Percentiles rank a stretch among this genome's conserved stretches.
Evolutionary conservation across 64 coral and sea anemone species (phyloP).

Genomic region (Hydrozoanthus tunicans): DNA sequence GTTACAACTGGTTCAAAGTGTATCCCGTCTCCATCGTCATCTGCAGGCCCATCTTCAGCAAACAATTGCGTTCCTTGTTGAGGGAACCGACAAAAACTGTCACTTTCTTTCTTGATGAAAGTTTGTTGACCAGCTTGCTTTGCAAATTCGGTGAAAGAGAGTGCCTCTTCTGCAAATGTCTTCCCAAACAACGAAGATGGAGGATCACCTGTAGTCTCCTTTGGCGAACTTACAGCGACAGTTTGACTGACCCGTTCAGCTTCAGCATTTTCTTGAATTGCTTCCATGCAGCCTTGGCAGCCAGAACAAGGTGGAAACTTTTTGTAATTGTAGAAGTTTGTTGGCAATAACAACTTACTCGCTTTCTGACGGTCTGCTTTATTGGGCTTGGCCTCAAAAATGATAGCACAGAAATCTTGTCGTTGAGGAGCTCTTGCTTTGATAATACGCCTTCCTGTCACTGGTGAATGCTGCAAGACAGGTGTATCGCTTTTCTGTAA

Average conservation of each 20-base stretch:
- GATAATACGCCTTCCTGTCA: conserved; percentile 63
- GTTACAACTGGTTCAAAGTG: conserved; percentile 88
- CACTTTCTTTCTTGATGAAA: conserved; percentile 42
- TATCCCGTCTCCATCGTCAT: conserved; percentile 49
- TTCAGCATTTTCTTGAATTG: not conserved
- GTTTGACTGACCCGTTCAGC: conserved; percentile 22
- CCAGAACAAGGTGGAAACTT: conserved; percentile 57
- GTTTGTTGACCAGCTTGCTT: not conserved
- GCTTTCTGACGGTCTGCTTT: conserved; percentile 82
- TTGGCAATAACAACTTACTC: conserved; percentile 64
- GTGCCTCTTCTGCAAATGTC: not conserved
- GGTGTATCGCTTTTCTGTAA: not conserved
- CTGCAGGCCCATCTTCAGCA: conserved; percentile 28
- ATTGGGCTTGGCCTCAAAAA: conserved; percentile 75
- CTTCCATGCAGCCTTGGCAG: conserved; percentile 53
- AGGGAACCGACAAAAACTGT: conserved; percentile 58
- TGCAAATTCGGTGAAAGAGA: conserved; percentile 68
- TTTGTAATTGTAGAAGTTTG: conserved; percentile 86
- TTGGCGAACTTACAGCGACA: not conserved
- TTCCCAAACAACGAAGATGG: conserved; percentile 37
- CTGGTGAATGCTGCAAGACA: not conserved
- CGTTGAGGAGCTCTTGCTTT: conserved; percentile 68
- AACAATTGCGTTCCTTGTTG: conserved; percentile 83
- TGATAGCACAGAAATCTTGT: conserved; percentile 67
- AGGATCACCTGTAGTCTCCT: not conserved